These are phyloP conservation scores for Urosaurus nigricauda DNA, from an alignment of 2,797 vertebrate genomes.

Conservation along the genomic window DNA sequence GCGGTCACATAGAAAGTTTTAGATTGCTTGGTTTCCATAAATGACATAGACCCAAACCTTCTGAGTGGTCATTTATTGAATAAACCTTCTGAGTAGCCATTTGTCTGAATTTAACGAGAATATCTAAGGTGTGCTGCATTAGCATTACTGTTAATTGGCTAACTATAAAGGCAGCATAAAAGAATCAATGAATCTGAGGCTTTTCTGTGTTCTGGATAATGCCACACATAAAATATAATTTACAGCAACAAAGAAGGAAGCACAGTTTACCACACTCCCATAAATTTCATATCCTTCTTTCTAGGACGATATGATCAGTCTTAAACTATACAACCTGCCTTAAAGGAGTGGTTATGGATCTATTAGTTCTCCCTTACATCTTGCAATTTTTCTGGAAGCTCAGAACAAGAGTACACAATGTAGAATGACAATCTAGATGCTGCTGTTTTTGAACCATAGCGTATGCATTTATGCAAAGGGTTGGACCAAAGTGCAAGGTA, in stretches of 20 bases:
- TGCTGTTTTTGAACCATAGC: background rate
- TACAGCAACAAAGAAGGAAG: conserved; percentile 24
- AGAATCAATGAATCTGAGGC: conserved; percentile 49
- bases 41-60: background rate
- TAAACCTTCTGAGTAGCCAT: conserved; percentile 22
- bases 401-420: background rate
- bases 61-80: conserved; percentile 16
- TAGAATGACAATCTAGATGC: background rate
- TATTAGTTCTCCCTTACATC: background rate
- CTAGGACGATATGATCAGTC: accelerated
- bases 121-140: background rate
- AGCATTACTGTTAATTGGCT: conserved; percentile 53
- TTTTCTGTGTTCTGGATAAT: conserved; percentile 54
- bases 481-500: background rate
- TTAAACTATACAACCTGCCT: conserved; percentile 4
- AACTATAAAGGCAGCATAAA: conserved; percentile 48
- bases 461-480: background rate
- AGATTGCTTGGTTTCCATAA: background rate
- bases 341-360: background rate
- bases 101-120: conserved; percentile 50
- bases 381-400: background rate
- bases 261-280: background rate
- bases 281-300: background rate
- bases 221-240: conserved; percentile 33
- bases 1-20: background rate